These are phyloP conservation scores for Chromoteleia sp. DNA, from an alignment of 2,888 invertebrate species.

Conservation along the genomic window DNA sequence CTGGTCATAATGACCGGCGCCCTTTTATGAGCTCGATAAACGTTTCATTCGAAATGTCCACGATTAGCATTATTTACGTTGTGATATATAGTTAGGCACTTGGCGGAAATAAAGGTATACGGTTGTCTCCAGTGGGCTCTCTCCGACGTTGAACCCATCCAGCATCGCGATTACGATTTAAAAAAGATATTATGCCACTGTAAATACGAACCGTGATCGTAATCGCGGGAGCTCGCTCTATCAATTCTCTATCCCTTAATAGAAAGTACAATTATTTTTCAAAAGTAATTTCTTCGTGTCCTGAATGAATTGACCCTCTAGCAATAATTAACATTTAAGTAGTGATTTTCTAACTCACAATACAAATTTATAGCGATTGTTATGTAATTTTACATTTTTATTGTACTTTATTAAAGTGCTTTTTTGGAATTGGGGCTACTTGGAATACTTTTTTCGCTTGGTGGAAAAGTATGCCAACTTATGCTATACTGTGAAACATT, in stretches of 20 bases:
- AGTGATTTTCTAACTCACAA: too few species aligned
- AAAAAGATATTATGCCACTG: conserved; percentile 72
- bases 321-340: too few species aligned
- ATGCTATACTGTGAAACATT: too few species aligned
- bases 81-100: conserved; percentile 77
- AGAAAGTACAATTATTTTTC: conserved; percentile 22
- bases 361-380: too few species aligned
- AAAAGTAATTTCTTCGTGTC: conserved; percentile 34
- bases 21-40: conserved; percentile 82
- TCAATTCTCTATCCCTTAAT: background rate
- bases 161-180: conserved; percentile 41
- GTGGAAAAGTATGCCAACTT: too few species aligned
- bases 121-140: conserved; percentile 46
- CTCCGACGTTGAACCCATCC: conserved; percentile 21
- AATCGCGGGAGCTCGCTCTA: conserved; percentile 48
- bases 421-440: too few species aligned
- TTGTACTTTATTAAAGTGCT: too few species aligned
- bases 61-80: conserved; percentile 80
- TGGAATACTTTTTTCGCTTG: too few species aligned
- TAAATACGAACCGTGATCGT: conserved; percentile 69
- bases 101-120: conserved; percentile 60
- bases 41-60: conserved; percentile 80
- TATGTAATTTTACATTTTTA: too few species aligned
- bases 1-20: conserved; percentile 77
- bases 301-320: conserved; percentile 12